Conservation (phyloP, 1,140 invertebrate genomes). For the Drosophila ohnishii region DNA sequence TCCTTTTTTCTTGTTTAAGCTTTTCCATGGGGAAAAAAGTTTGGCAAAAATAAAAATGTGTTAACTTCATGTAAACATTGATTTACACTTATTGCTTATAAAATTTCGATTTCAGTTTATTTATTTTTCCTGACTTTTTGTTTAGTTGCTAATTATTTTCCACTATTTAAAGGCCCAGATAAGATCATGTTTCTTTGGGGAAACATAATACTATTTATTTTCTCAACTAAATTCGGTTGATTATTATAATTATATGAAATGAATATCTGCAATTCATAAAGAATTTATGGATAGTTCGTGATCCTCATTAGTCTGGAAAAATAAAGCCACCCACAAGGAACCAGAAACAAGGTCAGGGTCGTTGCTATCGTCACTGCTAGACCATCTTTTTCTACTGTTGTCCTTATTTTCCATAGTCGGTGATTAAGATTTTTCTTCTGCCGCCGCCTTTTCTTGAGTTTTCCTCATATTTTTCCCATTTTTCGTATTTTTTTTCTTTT, state of each 20-base stretch:
- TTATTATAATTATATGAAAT: not conserved
- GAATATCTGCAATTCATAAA: not conserved
- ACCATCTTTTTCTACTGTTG: not conserved
- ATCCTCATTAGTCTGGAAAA: not conserved
- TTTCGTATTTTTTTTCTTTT: not conserved
- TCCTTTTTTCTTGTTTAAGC: not conserved
- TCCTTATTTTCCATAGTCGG: not conserved
- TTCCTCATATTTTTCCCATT: not conserved
- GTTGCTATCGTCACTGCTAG: conserved; percentile 25
- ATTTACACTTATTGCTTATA: not conserved
- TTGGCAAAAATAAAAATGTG: not conserved
- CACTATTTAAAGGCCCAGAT: not conserved
- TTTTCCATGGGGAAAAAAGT: not conserved
- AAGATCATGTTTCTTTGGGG: not conserved
- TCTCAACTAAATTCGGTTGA: not conserved
- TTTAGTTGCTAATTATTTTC: not conserved
- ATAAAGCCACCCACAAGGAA: not conserved
- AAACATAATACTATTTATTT: not conserved
- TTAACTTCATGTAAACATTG: not conserved
- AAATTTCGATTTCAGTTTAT: not conserved
- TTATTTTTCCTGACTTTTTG: not conserved
- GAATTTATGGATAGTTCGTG: conserved; percentile 5
- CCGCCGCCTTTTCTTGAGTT: not conserved
- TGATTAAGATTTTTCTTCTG: conserved; percentile 35
- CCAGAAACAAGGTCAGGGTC: conserved; percentile 51